Base-by-base conservation (phyloP, 2,888 invertebrate species). In the Ennomos quercinarius region DNA sequence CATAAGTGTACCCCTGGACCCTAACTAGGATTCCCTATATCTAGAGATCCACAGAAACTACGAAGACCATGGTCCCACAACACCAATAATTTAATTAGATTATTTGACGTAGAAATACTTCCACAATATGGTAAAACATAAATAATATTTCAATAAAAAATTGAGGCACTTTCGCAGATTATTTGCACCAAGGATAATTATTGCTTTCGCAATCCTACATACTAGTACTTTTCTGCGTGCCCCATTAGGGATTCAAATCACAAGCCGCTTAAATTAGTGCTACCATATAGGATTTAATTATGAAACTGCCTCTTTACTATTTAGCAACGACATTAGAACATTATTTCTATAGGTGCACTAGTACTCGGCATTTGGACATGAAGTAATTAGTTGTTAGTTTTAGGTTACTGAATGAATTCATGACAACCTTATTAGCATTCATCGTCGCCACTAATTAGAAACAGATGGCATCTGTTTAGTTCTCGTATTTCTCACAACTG, bases 181-280 rank as follows among this genome's bases (percentile, higher is more conserved):
- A 42, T 48, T 47, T 43, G 38, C 42, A 38, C 36, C 41, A 34
- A 34, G 27, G 27, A 38, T 40, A 43, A 9, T 39, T 44, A 55
- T 55, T 46, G 49, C 41, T 50, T 41, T 57, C 37, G 34, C n/a
- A 60, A 45, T 61, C 54, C 51, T 55, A 59, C 53, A 39, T 13
- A 42, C 46, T 38, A 41, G 50, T 46, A 51, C 34, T 65, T 57
- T 54, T 59, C 64, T 58, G 43, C n/a, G 17, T 9, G 57, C 63
- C 61, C 47, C 74, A 87, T 89, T 86, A 84, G 58, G 77, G 66
- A 87, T 88, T 87, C 88, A 74, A 79, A 79, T 79, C 87, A 85
- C 83, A 80, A 64, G 68, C 65, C 56, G 83, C 78, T 84, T 79
- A 83, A 83, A 78, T 84, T 79, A 80, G 76, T 73, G 73, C 73